Conservation (phyloP, 2,797 vertebrate genomes). For the Babyrousa celebensis region DNA sequence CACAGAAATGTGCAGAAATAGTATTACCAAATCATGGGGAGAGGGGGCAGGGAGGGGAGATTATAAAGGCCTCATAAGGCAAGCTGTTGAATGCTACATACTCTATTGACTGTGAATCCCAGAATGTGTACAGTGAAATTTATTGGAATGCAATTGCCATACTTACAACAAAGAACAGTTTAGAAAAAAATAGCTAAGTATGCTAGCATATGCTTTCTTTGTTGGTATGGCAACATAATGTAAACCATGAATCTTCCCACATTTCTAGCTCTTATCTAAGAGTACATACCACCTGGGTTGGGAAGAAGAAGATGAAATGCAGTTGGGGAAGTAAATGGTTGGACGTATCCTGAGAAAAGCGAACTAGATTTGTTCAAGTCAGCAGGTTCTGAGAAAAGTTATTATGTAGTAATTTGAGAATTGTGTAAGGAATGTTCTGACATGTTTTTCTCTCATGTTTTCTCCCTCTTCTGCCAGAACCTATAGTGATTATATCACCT, state of each 20-base stretch:
- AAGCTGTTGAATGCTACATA: neutral
- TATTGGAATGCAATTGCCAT: conserved; percentile 47
- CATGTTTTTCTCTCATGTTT: conserved; percentile 2
- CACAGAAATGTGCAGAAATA: conserved; percentile 28
- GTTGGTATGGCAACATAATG: neutral
- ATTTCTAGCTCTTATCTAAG: conserved; percentile 30
- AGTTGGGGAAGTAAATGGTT: conserved; percentile 13
- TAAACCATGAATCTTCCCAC: neutral
- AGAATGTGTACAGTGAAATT: conserved; percentile 23
- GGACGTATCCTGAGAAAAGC: conserved; percentile 45
- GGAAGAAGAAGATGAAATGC: neutral
- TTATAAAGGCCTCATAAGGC: neutral
- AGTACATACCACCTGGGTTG: neutral
- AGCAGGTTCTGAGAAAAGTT: conserved; percentile 48
- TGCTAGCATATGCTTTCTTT: conserved; percentile 15
- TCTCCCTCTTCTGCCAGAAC: neutral
- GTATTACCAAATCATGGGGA: neutral
- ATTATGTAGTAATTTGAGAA: conserved; percentile 6
- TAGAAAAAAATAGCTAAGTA: conserved; percentile 44
- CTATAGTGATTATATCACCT: neutral
- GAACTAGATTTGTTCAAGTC: neutral
- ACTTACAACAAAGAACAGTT: conserved; percentile 25
- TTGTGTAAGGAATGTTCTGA: neutral
- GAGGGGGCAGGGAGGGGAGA: neutral
- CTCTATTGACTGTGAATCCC: neutral